Percentiles rank a stretch among this genome's conserved stretches.
phyloP scores from a whole-genome alignment of 1,140 invertebrate species.

The Dreissena rostriformis region DNA sequence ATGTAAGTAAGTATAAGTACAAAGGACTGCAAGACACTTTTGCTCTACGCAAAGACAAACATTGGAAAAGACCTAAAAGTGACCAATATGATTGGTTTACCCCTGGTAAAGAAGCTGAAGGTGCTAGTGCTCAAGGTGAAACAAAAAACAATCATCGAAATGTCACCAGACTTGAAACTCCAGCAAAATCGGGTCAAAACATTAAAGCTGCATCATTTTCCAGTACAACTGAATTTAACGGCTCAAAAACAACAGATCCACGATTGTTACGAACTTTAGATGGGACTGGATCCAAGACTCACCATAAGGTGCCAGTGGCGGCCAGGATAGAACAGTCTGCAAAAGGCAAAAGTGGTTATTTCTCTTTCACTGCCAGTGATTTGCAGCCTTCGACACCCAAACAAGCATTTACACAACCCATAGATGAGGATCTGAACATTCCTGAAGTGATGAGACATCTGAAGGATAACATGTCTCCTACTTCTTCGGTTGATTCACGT shows the following conservation, averaged over 20 bases:
- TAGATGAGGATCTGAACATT: slow-evolving; percentile 13
- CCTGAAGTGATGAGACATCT: slow-evolving; percentile 29
- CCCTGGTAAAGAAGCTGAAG: slow-evolving; percentile 4
- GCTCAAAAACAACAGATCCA: slow-evolving; percentile 28
- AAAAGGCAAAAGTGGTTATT: background rate
- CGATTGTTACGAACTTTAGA: slow-evolving; percentile 26
- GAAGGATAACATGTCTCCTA: slow-evolving; percentile 24
- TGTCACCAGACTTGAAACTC: background rate
- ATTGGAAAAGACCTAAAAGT: slow-evolving; percentile 6
- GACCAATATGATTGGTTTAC: slow-evolving; percentile 37
- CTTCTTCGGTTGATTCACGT: slow-evolving; percentile 15
- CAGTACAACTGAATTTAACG: background rate
- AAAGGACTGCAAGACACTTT: slow-evolving; percentile 45
- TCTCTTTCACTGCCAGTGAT: background rate
- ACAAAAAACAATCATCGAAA: background rate
- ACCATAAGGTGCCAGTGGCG: slow-evolving; percentile 23
- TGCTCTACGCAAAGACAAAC: slow-evolving; percentile 24
- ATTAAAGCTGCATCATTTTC: slow-evolving; percentile 29
- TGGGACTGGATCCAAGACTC: slow-evolving; percentile 5
- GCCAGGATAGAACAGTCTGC: slow-evolving; percentile 47
- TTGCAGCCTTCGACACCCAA: slow-evolving; percentile 9
- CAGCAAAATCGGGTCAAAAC: background rate
- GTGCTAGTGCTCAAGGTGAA: background rate
- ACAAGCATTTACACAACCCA: slow-evolving; percentile 16
- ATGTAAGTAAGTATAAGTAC: slow-evolving; percentile 38